Base-by-base conservation (phyloP, 2,113 vertebrate species). In the Panurus biarmicus region DNA sequence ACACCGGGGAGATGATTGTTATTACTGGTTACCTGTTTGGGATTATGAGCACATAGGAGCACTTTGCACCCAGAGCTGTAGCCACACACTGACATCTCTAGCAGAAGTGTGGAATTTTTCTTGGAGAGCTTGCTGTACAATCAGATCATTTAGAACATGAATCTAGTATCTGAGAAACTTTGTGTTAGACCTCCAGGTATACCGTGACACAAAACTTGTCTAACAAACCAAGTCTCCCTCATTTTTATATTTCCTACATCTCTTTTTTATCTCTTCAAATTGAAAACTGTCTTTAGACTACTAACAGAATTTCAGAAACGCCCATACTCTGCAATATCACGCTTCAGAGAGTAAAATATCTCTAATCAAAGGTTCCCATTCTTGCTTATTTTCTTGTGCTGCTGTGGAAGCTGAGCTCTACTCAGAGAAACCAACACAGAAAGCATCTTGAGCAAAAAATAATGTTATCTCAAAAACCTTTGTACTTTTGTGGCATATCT, bases 331-430 rank as follows among this genome's bases (percentile, higher is more conserved):
- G 19, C 36, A 73, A 42, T 79, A 58, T 58, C 22, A 79, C 7
- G 8, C 50, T 89, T 81, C 57, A 72, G 73, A 78, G 31, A 87
- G 48, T 72, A 72, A 91, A 85, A 69, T 50, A 61, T 58, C 45
- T 75, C 38, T 85, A 89, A 87, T 89, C 44, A 85, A 54, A 74
- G 3, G 11, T 54, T 90, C 50, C 11, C 4, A 2, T 54, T 58
- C 21, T 87, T 90, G 48, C 14, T 92, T 79, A 31, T 92, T 85
- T 87, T 82, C 58, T 82, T 62, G 18, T 48, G 15, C 65, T 94
- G 36, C 15, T 89, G 51, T 89, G 33, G 51, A 86, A 90, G 23
- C 9, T 24, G 45, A 81, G 15, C 6, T 74, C 56, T 84, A 14
- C 47, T 87, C 44, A 61, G 65, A 74, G 22, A 89, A 89, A 72